Evolutionary conservation across 2,797 vertebrate species (phyloP), one percentile per base, ranked within the genome.

Genomic region (Nyctibius grandis): DNA sequence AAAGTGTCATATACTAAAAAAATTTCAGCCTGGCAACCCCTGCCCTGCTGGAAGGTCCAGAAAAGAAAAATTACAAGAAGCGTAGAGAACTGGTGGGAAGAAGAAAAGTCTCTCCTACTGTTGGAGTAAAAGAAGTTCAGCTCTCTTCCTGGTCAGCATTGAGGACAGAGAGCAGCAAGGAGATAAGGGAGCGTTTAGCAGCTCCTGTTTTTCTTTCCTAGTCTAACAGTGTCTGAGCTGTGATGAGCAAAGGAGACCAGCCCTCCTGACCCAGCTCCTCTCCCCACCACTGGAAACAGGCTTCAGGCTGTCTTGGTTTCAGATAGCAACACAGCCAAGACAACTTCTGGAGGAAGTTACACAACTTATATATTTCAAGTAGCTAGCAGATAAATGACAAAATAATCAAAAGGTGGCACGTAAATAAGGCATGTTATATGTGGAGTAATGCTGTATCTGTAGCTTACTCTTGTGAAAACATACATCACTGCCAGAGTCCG

Each of bases 201-300:
- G 19, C 83, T n/a, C 47, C 85, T 8, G 9, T 56, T 12, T 9
- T 60, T 90, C 42, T 75, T 77, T 95, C 38, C 54, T 94, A 29
- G 48, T 86, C 59, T 53, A 84, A 83, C 87, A 85, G 29, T 67
- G 79, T 64, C 53, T 57, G 6, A 90, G 63, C 53, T 91, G 40
- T 79, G 8, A 77, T 34, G 59, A 92, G 33, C 45, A 54, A 75
- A 56, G 33, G 10, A 57, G 5, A 36, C 23, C 83, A 75, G 93
- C 74, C 17, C 9, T 22, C 73, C 91, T 4, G 78, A 91, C 25
- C 87, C 86, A 26, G 54, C 64, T 75, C 47, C 85, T 53, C 40
- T 97, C n/a, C 92, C 87, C 34, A 25, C 65, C 20, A 29, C 91
- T 67, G 91, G 68, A 72, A 98, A 96, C 28, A 70, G 93, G 48